Conservation (phyloP, 2,797 vertebrate genomes). For the Peromyscus melanophrys region DNA sequence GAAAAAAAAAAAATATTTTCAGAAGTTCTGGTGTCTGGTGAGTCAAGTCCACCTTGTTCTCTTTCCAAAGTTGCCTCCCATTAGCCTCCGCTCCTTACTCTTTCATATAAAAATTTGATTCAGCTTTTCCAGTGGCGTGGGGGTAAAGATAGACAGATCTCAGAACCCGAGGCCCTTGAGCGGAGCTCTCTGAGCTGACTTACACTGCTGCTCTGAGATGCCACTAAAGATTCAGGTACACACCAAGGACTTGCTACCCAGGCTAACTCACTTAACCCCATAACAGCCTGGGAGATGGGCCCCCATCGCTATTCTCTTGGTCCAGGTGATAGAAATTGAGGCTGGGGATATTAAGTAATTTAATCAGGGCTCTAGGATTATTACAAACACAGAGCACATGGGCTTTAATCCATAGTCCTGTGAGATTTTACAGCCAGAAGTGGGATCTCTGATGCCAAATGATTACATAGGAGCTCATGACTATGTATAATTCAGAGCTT, state of each 20-base stretch:
- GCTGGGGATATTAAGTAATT: neutral
- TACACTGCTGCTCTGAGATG: neutral
- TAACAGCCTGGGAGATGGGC: neutral
- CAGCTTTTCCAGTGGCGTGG: neutral
- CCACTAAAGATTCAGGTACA: neutral
- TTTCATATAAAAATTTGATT: constrained; percentile 1
- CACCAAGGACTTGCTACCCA: neutral
- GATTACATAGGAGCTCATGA: neutral
- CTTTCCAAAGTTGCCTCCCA: neutral
- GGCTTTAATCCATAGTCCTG: neutral
- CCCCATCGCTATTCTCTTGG: neutral
- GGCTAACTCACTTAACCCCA: neutral
- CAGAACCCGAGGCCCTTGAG: neutral
- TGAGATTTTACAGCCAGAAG: neutral
- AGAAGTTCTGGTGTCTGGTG: neutral
- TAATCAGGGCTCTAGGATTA: neutral
- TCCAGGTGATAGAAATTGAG: neutral
- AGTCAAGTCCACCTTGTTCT: neutral
- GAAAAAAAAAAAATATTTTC: neutral
- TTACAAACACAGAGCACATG: neutral
- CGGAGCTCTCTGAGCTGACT: neutral
- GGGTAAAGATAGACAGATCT: neutral
- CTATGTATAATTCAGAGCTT: neutral
- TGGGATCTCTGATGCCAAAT: neutral
- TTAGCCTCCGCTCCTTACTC: neutral